phyloP scores from a whole-genome alignment of 2,888 invertebrate genomes.

The Celastrina argiolus region DNA sequence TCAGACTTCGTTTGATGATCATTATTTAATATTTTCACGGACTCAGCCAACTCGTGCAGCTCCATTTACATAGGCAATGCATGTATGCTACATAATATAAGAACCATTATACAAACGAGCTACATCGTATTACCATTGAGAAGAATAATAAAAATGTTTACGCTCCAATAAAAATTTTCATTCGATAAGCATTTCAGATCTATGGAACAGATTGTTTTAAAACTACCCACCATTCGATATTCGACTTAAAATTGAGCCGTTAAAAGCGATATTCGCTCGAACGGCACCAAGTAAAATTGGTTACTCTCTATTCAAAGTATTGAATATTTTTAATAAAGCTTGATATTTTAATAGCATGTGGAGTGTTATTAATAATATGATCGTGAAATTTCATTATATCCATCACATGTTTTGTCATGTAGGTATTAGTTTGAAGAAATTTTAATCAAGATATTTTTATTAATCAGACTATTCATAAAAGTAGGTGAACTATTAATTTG shows the following conservation, averaged over 20 bases:
- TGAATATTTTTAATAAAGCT: constrained; percentile 19
- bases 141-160: constrained; percentile 22
- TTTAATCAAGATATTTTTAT: neutral
- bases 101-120: constrained; percentile 20
- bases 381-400: neutral
- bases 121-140: constrained; percentile 7
- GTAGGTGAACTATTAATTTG: too few species aligned
- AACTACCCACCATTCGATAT: neutral
- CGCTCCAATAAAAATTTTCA: constrained; percentile 22
- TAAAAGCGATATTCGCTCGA: neutral
- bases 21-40: neutral
- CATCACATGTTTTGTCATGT: neutral
- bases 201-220: constrained; percentile 21
- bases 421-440: neutral
- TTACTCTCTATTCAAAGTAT: constrained; percentile 10
- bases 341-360: neutral
- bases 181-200: constrained; percentile 22
- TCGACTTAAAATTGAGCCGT: neutral
- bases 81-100: constrained; percentile 20
- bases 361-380: neutral
- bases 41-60: neutral
- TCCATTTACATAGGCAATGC: neutral
- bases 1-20: neutral
- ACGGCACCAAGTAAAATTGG: constrained; percentile 3
- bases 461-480: neutral